phyloP scores from a whole-genome alignment of 2,797 vertebrate species.

The Otolemur crassicaudatus region DNA sequence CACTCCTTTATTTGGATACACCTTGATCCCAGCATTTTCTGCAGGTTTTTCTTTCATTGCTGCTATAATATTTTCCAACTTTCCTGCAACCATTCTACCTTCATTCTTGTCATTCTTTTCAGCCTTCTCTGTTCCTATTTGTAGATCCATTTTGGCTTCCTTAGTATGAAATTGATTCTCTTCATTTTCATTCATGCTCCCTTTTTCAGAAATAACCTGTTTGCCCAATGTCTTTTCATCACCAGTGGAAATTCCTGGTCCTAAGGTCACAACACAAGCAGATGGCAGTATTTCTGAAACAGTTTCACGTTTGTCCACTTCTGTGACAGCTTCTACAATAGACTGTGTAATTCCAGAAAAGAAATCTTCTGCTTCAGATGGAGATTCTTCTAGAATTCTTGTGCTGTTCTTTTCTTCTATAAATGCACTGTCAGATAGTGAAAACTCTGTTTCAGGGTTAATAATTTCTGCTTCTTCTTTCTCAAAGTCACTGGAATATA shows the following conservation, averaged over 20 bases:
- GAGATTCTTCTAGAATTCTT: constrained; percentile 55
- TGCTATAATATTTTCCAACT: constrained; percentile 27
- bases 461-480: constrained; percentile 53
- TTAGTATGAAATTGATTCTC: constrained; percentile 47
- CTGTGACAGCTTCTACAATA: neutral
- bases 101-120: constrained; percentile 65
- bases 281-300: neutral
- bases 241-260: neutral
- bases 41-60: constrained; percentile 29
- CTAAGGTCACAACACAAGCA: accelerated
- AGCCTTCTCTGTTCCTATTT: constrained; percentile 70
- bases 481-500: neutral
- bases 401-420: neutral
- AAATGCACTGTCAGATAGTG: neutral
- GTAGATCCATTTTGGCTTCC: constrained; percentile 39
- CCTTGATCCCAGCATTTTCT: constrained; percentile 30
- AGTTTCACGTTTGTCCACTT: neutral
- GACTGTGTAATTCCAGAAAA: constrained; percentile 5
- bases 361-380: constrained; percentile 61
- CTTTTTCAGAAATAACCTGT: constrained; percentile 15
- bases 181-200: constrained; percentile 46
- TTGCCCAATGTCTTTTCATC: neutral
- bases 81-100: constrained; percentile 34
- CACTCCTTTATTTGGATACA: constrained; percentile 65
- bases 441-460: neutral